These are phyloP conservation scores for Patella caerulea DNA, from an alignment of 2,888 invertebrate genomes.

Conservation along the genomic window DNA sequence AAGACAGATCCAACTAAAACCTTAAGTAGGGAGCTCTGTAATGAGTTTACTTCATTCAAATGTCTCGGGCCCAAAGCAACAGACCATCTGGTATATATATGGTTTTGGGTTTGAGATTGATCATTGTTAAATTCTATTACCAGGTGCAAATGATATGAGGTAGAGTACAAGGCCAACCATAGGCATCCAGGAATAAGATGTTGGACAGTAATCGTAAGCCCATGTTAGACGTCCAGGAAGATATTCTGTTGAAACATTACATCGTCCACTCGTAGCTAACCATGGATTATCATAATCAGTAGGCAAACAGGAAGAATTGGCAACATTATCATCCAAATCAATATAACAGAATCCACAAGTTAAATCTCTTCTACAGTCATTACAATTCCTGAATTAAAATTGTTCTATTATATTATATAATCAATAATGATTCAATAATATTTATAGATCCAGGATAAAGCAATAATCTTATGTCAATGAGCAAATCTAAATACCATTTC, in stretches of 20 bases:
- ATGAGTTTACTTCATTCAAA: no score
- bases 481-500: no score
- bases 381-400: slow-evolving; percentile 65
- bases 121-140: slow-evolving; percentile 39
- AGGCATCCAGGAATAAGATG: slow-evolving; percentile 71
- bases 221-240: slow-evolving; percentile 59
- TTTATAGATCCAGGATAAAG: no score
- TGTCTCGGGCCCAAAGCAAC: no score
- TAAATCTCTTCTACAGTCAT: slow-evolving; percentile 71
- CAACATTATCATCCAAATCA: slow-evolving; percentile 42
- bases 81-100: no score
- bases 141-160: slow-evolving; percentile 73
- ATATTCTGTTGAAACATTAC: slow-evolving; percentile 48
- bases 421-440: no score
- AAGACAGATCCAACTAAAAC: no score
- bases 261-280: slow-evolving; percentile 63
- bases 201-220: slow-evolving; percentile 73
- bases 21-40: no score
- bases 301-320: slow-evolving; percentile 70
- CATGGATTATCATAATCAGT: slow-evolving; percentile 61
- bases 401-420: no score
- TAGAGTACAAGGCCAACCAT: slow-evolving; percentile 73
- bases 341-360: slow-evolving; percentile 74
- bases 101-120: background rate
- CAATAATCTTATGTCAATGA: no score